These are phyloP conservation scores for Drosophila basisetae DNA, from an alignment of 2,888 invertebrate species.

Conservation along the genomic window DNA sequence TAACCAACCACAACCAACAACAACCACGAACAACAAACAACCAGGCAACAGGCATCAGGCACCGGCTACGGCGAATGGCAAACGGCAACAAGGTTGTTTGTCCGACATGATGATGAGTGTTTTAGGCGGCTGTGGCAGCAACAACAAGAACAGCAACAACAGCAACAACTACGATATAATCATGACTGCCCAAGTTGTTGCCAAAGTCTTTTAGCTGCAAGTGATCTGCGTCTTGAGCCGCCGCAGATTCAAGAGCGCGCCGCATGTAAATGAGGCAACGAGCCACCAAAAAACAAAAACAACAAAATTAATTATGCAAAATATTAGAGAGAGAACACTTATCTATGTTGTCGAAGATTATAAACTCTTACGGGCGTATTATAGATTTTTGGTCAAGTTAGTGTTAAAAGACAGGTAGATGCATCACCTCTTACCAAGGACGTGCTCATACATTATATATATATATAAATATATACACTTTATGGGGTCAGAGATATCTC, in stretches of 20 bases:
- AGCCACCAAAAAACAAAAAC: constrained; percentile 12
- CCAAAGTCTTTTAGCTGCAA: constrained; percentile 61
- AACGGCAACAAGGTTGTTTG: constrained; percentile 79
- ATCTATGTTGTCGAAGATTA: background rate
- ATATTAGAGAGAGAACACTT: constrained; percentile 12
- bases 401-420: background rate
- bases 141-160: constrained; percentile 27
- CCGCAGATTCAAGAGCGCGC: constrained; percentile 65
- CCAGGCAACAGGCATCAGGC: constrained; percentile 33
- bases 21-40: constrained; percentile 29
- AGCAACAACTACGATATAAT: constrained; percentile 54
- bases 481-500: background rate
- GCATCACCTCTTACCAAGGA: background rate
- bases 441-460: background rate
- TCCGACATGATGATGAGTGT: constrained; percentile 81
- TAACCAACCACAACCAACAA: constrained; percentile 31
- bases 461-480: background rate
- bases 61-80: constrained; percentile 49
- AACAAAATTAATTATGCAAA: constrained; percentile 7
- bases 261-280: constrained; percentile 72
- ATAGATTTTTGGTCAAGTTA: background rate
- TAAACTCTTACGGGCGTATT: background rate
- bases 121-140: constrained; percentile 69
- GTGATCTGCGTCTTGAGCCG: constrained; percentile 62
- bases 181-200: constrained; percentile 77